Evolutionary conservation across 2,797 vertebrate species (phyloP), one percentile per base, ranked within the genome.

Genomic region (Enteromius viviparus): DNA sequence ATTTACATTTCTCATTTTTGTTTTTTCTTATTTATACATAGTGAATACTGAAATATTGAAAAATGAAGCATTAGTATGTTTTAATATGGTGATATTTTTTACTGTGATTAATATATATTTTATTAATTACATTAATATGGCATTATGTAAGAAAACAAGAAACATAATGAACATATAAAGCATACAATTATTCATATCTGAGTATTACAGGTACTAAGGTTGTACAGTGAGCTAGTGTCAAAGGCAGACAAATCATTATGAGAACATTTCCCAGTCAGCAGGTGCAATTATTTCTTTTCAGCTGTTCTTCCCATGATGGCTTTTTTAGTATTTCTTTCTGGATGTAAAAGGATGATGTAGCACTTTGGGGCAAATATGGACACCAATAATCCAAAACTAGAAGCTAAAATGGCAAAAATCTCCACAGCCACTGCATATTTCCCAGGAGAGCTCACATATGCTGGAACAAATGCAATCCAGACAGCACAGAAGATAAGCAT

Each of bases 271-370:
- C n/a, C 37, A 42, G 66, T 66, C 65, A 66, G 65, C 17, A 37
- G 37, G 64, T 37, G 17, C 3, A 40, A 40, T n/a, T 69, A 69
- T 45, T 69, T 42, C 0, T 69, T 40, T 69, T 42, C 11, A 12
- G 21, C 5, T 12, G 21, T 60, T 86, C 86, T 85, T 4, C 83
- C 84, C 85, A 89, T 90, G 9, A 90, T 53, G 17, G 84, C 85
- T 42, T 89, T 90, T 84, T 89, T 90, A 9, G 87, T 90, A 76
- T 90, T 90, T 74, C 75, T 64, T 6, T 64, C 60, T 17, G 60
- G 60, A 12, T 32, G 60, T 32, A 64, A 29, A 6, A 64, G 60
- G 6, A 64, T 64, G 60, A 64, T 64, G 26, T 64, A 64, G 26
- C 60, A 64, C 60, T 64, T 64, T 7, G 60, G 60, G 26, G 26